Percentiles rank a stretch among this genome's conserved stretches.
Conservation (phyloP, 1,140 invertebrate species). For the Atta colombica region DNA sequence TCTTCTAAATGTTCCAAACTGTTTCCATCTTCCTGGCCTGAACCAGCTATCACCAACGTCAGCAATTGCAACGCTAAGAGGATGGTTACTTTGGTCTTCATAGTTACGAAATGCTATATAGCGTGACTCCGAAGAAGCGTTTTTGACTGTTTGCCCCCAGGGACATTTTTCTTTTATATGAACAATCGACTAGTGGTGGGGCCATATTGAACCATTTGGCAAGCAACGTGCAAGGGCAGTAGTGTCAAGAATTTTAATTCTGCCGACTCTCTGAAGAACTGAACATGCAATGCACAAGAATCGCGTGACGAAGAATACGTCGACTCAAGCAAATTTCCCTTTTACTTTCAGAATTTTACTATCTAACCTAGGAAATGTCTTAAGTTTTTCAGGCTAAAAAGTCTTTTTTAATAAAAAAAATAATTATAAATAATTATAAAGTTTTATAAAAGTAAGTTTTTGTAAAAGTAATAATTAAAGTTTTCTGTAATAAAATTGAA, state of each 20-base stretch:
- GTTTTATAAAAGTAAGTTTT: too few species aligned
- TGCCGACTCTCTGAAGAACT: constrained; percentile 58
- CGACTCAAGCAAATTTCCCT: constrained; percentile 80
- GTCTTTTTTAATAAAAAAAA: not conserved
- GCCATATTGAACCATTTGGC: constrained; percentile 85
- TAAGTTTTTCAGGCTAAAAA: not conserved
- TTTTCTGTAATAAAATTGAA: constrained; percentile 1
- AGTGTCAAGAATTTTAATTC: constrained; percentile 84
- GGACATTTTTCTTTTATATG: constrained; percentile 84
- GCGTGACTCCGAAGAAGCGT: constrained; percentile 63
- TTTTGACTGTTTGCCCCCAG: constrained; percentile 82
- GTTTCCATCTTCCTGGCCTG: constrained; percentile 36
- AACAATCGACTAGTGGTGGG: constrained; percentile 77
- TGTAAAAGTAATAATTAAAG: not conserved
- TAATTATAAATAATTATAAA: not conserved
- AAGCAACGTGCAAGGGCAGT: constrained; percentile 78
- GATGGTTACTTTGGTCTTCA: constrained; percentile 60
- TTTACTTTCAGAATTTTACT: constrained; percentile 80
- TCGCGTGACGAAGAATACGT: constrained; percentile 66
- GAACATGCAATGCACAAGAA: constrained; percentile 27
- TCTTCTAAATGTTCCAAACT: constrained; percentile 72
- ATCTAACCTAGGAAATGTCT: constrained; percentile 4
- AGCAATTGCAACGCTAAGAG: constrained; percentile 70
- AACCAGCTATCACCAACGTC: constrained; percentile 51
- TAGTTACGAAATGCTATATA: constrained; percentile 61